Base-by-base conservation (phyloP, 2,113 vertebrate species). In the Seriola rivoliana region DNA sequence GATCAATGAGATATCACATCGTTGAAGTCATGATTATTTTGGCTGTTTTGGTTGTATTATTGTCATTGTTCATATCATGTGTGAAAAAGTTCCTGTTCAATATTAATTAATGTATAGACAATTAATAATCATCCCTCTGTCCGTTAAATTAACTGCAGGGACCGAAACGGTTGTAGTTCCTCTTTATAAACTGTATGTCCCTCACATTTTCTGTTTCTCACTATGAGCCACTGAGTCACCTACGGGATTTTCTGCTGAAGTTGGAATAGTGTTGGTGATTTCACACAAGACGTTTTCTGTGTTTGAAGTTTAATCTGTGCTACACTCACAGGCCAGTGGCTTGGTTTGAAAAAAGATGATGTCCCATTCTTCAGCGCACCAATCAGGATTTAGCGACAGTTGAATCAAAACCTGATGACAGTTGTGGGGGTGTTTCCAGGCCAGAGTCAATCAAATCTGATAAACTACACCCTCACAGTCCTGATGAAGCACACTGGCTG, bases 51-150 rank as follows among this genome's bases (percentile, higher is more conserved):
- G 59, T 80, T 52, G 29, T 90, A 1, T 32, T 83, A 0, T 32
- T 91, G 23, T 83, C 75, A 7, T n/a, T 86, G 10, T 73, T 77
- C 46, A 64, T 40, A 2, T 81, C 81, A 10, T 81, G 82, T 86
- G 21, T 82, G n/a, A 89, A 88, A 76, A 89, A 48, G 13, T 84
- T 76, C 1, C 32, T 91, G 34, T 89, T 40, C 16, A 62, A 23
- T 5, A 16, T 55, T 2, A 17, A 4, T 12, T 72, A 58, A 73
- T 42, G 50, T 5, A 46, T 1, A 16, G 63, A 12, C 10, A 42
- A 42, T 42, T 36, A 42, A 11, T 42, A 7, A 42, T 42, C 29
- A 29, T 42, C 10, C 10, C 2, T 42, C 8, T 42, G 40, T 42
- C 40, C 10, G 40, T 42, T 64, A 42, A 42, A 23, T 19, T 7